A percentile compares a stretch with the other conserved stretches of the same genome.
Conservation (phyloP, 2,113 vertebrate species). For the Tricholaema leucomelas region DNA sequence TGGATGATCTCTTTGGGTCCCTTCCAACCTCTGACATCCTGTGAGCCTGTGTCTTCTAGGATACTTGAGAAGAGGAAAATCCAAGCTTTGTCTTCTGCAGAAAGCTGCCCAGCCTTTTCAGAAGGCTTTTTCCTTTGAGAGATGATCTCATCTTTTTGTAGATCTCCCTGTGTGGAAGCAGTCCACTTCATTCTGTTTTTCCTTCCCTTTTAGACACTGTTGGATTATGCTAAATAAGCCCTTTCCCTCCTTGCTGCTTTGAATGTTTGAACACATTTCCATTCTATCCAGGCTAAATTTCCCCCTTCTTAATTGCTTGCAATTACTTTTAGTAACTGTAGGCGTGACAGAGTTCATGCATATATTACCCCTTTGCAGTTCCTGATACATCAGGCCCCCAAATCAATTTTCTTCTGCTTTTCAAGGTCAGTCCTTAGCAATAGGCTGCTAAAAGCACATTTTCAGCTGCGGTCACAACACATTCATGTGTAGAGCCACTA, state of each 20-base stretch:
- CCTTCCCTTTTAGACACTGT: neutral
- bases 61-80: neutral
- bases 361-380: slow-evolving; percentile 32
- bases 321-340: slow-evolving; percentile 41
- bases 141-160: slow-evolving; percentile 4
- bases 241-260: neutral
- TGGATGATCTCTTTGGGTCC: too few relatives aligned
- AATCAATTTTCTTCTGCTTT: slow-evolving; percentile 38
- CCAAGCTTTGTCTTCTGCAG: neutral
- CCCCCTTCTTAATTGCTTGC: slow-evolving; percentile 33
- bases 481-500: neutral
- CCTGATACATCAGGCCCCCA: slow-evolving; percentile 12
- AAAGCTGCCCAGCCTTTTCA: neutral
- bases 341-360: slow-evolving; percentile 26
- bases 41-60: neutral
- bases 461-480: neutral
- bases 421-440: neutral
- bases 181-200: slow-evolving; percentile 8
- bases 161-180: slow-evolving; percentile 3
- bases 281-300: slow-evolving; percentile 27
- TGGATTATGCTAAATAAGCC: slow-evolving; percentile 11
- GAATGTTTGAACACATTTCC: slow-evolving; percentile 24
- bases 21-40: too few relatives aligned
- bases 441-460: slow-evolving; percentile 31
- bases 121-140: slow-evolving; percentile 7